Percentiles rank a stretch among this genome's conserved stretches.
Conservation (phyloP, 2,797 vertebrate species). For the Simalia tracyae region DNA sequence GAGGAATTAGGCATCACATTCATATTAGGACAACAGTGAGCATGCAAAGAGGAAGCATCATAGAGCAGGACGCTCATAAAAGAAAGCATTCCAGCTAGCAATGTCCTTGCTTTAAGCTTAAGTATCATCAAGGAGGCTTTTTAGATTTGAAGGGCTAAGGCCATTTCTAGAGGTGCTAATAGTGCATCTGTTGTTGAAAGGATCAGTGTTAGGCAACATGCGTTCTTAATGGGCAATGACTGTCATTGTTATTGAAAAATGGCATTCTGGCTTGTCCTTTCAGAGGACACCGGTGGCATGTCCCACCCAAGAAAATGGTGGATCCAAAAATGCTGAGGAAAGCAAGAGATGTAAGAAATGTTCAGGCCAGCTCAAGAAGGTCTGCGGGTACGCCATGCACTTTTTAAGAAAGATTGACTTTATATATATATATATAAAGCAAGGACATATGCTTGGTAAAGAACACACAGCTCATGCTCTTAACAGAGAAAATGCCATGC, state of each 20-base stretch:
- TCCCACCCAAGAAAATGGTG: neutral
- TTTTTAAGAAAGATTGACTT: neutral
- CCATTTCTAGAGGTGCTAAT: neutral
- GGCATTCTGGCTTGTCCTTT: neutral
- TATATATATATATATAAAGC: neutral
- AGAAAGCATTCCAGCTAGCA: constrained; percentile 41
- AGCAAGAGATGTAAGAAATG: neutral
- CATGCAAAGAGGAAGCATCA: constrained; percentile 33
- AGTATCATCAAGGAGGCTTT: neutral
- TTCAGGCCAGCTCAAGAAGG: neutral
- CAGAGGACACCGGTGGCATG: neutral
- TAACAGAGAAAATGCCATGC: constrained; percentile 14
- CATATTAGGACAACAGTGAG: neutral
- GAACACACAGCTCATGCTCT: neutral
- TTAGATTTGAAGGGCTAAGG: neutral
- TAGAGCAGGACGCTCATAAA: neutral
- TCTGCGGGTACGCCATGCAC: rapidly evolving
- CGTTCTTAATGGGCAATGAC: neutral
- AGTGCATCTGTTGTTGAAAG: neutral
- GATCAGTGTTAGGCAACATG: neutral
- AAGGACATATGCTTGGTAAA: rapidly evolving
- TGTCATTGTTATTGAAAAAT: neutral
- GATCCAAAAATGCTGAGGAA: neutral
- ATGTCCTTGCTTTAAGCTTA: neutral
- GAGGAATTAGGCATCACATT: neutral